These are phyloP conservation scores for Spatulosminthurus flaviceps DNA, from an alignment of 2,888 invertebrate species.

Conservation along the genomic window DNA sequence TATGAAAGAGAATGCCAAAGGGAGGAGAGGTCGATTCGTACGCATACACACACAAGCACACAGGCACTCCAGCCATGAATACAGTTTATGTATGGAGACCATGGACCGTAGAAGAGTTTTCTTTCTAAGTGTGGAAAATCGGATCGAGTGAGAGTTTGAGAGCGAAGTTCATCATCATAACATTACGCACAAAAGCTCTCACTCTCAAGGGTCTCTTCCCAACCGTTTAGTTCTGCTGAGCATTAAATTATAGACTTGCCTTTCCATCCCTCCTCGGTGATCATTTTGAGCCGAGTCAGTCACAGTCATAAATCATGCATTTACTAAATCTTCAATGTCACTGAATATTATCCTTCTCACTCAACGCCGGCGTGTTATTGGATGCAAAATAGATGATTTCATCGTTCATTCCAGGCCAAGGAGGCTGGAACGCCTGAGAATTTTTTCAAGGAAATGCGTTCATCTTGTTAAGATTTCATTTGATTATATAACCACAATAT, in stretches of 20 bases:
- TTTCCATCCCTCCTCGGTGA: conserved; percentile 38
- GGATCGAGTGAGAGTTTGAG: conserved; percentile 38
- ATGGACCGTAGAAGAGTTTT: conserved; percentile 37
- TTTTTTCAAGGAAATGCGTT: neutral
- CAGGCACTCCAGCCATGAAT: neutral
- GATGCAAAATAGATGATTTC: conserved; percentile 31
- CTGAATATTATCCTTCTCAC: conserved; percentile 39
- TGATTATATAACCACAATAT: neutral
- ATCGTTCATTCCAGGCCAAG: neutral
- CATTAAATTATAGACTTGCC: conserved; percentile 46
- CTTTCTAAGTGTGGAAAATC: conserved; percentile 43
- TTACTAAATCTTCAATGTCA: conserved; percentile 46
- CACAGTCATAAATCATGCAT: conserved; percentile 48
- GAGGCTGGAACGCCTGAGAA: neutral
- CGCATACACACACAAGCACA: neutral
- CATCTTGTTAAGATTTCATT: neutral
- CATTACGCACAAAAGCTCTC: conserved; percentile 45
- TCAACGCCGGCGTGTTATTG: conserved; percentile 39
- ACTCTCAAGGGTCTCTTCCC: conserved; percentile 33
- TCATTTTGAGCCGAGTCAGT: conserved; percentile 47
- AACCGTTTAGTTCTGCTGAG: conserved; percentile 45
- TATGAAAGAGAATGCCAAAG: conserved; percentile 39
- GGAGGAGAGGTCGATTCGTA: conserved; percentile 40
- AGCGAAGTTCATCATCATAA: conserved; percentile 45
- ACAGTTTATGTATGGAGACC: conserved; percentile 24